Evolutionary conservation across 1,140 invertebrate genomes (phyloP).

Genomic region (Druon quercuslanigerum): DNA sequence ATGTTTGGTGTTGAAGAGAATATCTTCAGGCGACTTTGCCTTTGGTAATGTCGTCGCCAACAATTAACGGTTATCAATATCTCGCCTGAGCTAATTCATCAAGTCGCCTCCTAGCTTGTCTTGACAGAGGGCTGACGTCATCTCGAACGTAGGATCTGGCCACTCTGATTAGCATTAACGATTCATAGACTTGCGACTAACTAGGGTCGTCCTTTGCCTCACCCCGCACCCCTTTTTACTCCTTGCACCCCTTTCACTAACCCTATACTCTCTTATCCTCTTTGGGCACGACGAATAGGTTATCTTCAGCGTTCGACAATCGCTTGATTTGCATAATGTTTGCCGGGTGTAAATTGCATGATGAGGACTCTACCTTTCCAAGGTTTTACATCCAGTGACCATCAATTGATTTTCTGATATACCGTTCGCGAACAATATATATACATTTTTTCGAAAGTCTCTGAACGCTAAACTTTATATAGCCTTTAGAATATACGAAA

Average conservation of each 20-base stretch:
- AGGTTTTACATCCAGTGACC: too few relatives aligned
- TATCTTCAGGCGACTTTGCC: not conserved
- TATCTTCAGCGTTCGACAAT: conserved; percentile 65
- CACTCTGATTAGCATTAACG: conserved; percentile 72
- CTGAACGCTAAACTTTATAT: too few relatives aligned
- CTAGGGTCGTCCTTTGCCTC: conserved; percentile 66
- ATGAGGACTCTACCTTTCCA: too few relatives aligned
- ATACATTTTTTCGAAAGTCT: too few relatives aligned
- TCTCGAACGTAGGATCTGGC: conserved; percentile 58
- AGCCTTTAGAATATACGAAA: too few relatives aligned
- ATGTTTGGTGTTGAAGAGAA: too few relatives aligned
- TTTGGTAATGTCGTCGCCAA: not conserved
- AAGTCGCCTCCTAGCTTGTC: conserved; percentile 59
- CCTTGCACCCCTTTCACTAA: conserved; percentile 40
- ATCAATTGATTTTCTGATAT: too few relatives aligned
- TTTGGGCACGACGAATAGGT: conserved; percentile 50
- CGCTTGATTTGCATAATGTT: conserved; percentile 59
- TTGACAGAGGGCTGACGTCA: conserved; percentile 68
- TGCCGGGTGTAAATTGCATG: too few relatives aligned
- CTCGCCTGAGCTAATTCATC: conserved; percentile 64
- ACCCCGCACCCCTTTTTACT: conserved; percentile 55
- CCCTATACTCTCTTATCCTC: conserved; percentile 37
- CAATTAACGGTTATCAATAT: conserved; percentile 57
- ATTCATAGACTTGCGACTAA: conserved; percentile 69
- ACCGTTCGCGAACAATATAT: too few relatives aligned